Evolutionary conservation across 2,113 vertebrate species (phyloP).

Genomic region (Paedocypris sp.): DNA sequence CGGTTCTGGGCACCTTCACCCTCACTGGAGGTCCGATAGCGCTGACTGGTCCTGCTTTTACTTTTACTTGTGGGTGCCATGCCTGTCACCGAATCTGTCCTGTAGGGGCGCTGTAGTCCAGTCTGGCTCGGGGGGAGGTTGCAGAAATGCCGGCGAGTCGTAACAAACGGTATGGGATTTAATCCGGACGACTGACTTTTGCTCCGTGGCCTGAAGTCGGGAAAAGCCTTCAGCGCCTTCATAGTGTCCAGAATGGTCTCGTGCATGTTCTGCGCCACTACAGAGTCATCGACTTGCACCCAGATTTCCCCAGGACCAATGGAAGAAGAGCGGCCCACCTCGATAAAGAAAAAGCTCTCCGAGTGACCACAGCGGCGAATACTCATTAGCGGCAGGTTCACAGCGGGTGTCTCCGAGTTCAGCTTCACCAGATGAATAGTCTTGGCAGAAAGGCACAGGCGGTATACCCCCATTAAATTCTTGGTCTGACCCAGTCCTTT

Average conservation of each 20-base stretch:
- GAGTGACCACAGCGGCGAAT: conserved; percentile 94
- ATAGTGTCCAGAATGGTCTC: conserved; percentile 96
- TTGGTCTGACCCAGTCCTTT: conserved; percentile 87
- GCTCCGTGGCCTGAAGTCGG: conserved; percentile 88
- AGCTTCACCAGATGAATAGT: conserved; percentile 89
- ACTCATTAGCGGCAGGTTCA: conserved; percentile 91
- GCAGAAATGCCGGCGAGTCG: conserved; percentile 61
- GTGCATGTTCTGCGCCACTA: conserved; percentile 96
- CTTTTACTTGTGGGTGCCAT: conserved; percentile 54
- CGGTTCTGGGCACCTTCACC: conserved; percentile 63
- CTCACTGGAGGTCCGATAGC: conserved; percentile 75
- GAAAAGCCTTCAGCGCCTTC: conserved; percentile 90
- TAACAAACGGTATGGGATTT: conserved; percentile 63
- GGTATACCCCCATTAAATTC: conserved; percentile 85
- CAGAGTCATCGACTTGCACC: conserved; percentile 95
- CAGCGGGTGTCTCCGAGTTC: conserved; percentile 81
- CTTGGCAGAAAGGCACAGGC: conserved; percentile 84
- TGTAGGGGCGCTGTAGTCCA: conserved; percentile 65
- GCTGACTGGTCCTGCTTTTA: conserved; percentile 53
- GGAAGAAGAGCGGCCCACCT: conserved; percentile 87
- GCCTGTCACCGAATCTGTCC: conserved; percentile 66
- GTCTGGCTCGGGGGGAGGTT: conserved; percentile 74
- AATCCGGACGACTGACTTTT: conserved; percentile 89
- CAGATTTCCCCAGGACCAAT: conserved; percentile 94
- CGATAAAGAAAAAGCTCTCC: conserved; percentile 95